phyloP scores from a whole-genome alignment of 2,113 vertebrate genomes.

The Agapornis roseicollis region DNA sequence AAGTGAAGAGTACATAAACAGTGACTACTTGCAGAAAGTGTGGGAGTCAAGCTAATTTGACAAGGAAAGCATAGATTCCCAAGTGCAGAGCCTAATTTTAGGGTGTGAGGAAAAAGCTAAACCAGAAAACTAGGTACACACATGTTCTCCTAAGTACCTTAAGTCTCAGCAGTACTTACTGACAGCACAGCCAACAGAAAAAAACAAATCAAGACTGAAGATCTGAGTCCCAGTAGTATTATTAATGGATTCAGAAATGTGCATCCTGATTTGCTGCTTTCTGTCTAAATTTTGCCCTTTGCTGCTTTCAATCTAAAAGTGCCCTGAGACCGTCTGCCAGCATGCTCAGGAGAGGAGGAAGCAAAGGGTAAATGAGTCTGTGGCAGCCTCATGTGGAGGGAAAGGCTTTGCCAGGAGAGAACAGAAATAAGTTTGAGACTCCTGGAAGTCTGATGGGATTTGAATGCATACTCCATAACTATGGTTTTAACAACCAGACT shows the following conservation, averaged over 20 bases:
- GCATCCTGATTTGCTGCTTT: not conserved
- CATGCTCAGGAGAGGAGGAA: not conserved
- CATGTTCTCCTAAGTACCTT: not conserved
- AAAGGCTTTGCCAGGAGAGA: not conserved
- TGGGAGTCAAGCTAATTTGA: not conserved
- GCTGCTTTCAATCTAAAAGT: not conserved
- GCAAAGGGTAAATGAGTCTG: not conserved
- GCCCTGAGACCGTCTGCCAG: accelerated
- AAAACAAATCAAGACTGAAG: not conserved
- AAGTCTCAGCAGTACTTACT: not conserved
- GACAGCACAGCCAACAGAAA: not conserved
- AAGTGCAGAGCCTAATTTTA: not conserved
- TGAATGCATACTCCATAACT: not conserved
- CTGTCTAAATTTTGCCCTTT: not conserved
- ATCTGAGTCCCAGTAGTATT: not conserved
- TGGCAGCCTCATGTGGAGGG: not conserved
- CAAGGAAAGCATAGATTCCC: not conserved
- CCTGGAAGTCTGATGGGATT: not conserved
- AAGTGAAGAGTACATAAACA: not conserved
- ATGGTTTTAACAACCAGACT: not conserved
- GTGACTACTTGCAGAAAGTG: not conserved
- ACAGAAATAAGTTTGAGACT: accelerated
- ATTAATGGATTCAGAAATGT: not conserved
- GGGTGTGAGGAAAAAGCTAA: not conserved
- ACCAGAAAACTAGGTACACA: not conserved